Evolutionary conservation across 1,140 invertebrate species (phyloP).

Genomic region (Kradibia gibbosae): DNA sequence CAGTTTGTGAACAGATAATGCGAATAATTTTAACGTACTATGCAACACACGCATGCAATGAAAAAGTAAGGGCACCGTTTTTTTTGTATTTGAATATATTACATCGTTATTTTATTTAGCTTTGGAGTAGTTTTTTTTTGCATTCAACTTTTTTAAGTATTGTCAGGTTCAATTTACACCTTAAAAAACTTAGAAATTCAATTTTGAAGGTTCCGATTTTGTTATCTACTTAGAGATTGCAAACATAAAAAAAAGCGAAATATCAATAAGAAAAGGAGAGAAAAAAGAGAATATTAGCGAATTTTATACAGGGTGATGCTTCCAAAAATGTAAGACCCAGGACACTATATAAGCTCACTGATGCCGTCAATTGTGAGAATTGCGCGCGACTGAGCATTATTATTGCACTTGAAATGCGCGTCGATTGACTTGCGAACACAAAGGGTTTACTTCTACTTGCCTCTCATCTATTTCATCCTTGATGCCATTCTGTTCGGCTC

Average conservation of each 20-base stretch:
- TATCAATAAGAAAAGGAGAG: not conserved
- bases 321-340: not conserved
- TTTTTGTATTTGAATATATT: not conserved
- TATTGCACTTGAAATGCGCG: conserved; percentile 21
- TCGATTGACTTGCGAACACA: not conserved
- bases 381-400: not conserved
- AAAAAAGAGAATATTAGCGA: not conserved
- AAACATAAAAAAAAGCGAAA: not conserved
- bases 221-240: not conserved
- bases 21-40: too few species aligned
- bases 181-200: not conserved
- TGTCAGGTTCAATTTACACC: not conserved
- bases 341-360: not conserved
- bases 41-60: too few species aligned
- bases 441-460: not conserved
- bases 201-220: not conserved
- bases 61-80: too few species aligned
- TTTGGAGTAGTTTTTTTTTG: not conserved
- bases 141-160: not conserved
- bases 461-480: not conserved
- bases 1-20: too few species aligned
- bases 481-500: not conserved
- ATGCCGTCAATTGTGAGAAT: not conserved
- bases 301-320: not conserved
- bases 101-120: not conserved